Conservation (phyloP, 1,140 invertebrate species). For the Centruroides sculpturatus region DNA sequence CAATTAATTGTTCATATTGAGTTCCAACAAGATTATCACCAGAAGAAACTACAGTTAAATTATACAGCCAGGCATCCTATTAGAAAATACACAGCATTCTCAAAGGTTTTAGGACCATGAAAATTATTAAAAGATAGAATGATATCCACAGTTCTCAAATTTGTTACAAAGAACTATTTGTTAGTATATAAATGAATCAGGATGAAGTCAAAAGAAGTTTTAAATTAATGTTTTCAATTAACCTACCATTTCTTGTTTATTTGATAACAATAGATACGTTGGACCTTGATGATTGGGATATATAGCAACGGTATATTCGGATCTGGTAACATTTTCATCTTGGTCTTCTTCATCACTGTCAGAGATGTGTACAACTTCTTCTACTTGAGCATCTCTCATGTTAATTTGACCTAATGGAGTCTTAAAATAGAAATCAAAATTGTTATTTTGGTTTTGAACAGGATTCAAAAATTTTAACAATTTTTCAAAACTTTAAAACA, state of each 20-base stretch:
- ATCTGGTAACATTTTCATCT: slow-evolving; percentile 21
- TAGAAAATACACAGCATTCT: slow-evolving; percentile 13
- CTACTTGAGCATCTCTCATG: slow-evolving; percentile 80
- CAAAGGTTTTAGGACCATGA: not conserved
- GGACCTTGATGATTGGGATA: slow-evolving; percentile 82
- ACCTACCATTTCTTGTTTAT: slow-evolving; percentile 52
- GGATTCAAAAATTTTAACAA: too few species aligned
- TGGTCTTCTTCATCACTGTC: slow-evolving; percentile 69
- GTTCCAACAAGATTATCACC: slow-evolving; percentile 78
- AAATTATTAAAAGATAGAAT: not conserved
- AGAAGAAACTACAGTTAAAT: slow-evolving; percentile 82
- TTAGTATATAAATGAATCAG: not conserved
- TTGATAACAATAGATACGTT: slow-evolving; percentile 76
- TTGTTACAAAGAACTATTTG: not conserved
- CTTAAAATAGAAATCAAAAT: not conserved
- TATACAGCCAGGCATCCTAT: slow-evolving; percentile 83
- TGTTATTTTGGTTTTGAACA: too few species aligned
- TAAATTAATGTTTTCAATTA: not conserved
- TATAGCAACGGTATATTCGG: slow-evolving; percentile 73
- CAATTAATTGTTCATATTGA: slow-evolving; percentile 84
- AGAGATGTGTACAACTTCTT: slow-evolving; percentile 81
- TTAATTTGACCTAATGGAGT: slow-evolving; percentile 63
- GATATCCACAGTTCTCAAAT: not conserved
- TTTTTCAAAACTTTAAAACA: slow-evolving; percentile 41
- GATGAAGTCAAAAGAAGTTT: not conserved